phyloP scores from a whole-genome alignment of 2,888 invertebrate genomes.

The Lacanobia oleracea region DNA sequence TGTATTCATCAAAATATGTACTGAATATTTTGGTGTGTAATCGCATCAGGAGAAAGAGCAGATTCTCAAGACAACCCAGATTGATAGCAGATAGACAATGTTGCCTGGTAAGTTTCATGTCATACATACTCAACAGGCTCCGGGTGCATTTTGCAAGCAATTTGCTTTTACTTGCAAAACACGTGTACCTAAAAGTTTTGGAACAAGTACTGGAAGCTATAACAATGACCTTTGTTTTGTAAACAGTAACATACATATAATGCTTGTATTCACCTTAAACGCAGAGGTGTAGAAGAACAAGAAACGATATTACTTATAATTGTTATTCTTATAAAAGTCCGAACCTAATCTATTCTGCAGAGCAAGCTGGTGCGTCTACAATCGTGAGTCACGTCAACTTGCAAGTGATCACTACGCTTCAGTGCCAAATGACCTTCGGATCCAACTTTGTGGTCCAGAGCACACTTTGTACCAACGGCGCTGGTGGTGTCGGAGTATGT shows the following conservation, averaged over 20 bases:
- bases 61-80: too few relatives aligned
- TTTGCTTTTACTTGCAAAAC: neutral
- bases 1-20: too few relatives aligned
- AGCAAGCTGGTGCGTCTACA: conserved; percentile 68
- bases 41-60: neutral
- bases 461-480: conserved; percentile 77
- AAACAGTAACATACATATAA: too few relatives aligned
- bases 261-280: too few relatives aligned
- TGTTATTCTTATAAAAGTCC: conserved; percentile 17
- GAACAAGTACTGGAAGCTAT: neutral
- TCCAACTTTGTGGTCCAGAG: conserved; percentile 61
- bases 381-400: conserved; percentile 73
- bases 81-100: neutral
- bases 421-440: conserved; percentile 70
- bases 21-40: too few relatives aligned
- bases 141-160: too few relatives aligned
- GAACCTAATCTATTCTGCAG: conserved; percentile 55
- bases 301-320: too few relatives aligned
- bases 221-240: too few relatives aligned
- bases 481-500: conserved; percentile 75
- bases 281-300: too few relatives aligned
- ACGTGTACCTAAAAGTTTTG: neutral
- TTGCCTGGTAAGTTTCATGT: neutral
- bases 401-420: conserved; percentile 71
- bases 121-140: too few relatives aligned